Percentiles rank a stretch among this genome's conserved stretches.
These are phyloP conservation scores for Cephus spinipes DNA, from an alignment of 2,888 invertebrate species.

Conservation along the genomic window DNA sequence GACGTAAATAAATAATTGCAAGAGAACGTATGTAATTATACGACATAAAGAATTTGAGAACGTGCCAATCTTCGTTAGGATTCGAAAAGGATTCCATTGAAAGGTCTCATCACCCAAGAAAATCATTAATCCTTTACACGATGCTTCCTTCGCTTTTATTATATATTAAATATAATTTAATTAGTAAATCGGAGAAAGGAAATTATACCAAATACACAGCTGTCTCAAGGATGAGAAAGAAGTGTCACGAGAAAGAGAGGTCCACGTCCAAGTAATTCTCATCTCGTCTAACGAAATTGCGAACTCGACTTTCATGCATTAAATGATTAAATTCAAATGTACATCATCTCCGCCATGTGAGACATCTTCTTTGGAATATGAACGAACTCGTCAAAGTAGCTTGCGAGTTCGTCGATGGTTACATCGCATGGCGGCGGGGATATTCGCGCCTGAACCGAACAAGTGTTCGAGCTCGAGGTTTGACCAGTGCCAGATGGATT, in stretches of 20 bases:
- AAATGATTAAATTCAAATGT: conserved; percentile 74
- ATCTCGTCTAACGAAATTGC: neutral
- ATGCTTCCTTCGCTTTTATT: conserved; percentile 26
- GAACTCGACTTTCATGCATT: neutral
- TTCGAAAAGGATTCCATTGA: neutral
- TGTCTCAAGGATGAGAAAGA: neutral
- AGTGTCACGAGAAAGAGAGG: neutral
- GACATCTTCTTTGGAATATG: conserved; percentile 99
- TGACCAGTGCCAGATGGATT: conserved; percentile 32
- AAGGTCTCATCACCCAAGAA: neutral
- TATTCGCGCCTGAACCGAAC: conserved; percentile 84
- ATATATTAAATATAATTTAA: conserved; percentile 48
- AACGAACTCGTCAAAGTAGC: conserved; percentile 95
- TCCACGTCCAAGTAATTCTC: neutral
- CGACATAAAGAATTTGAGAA: neutral
- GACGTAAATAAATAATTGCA: neutral
- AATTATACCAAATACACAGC: conserved; percentile 30
- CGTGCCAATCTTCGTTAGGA: neutral
- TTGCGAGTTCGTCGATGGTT: conserved; percentile 93
- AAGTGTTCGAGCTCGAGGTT: conserved; percentile 65
- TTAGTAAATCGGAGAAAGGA: conserved; percentile 30
- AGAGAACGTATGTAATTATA: neutral
- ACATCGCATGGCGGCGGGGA: conserved; percentile 83
- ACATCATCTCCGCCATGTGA: conserved; percentile 98
- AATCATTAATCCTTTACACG: neutral